Evolutionary conservation across 2,797 vertebrate genomes (phyloP), one percentile per base, ranked within the genome.

Genomic region (Mormyrus proboscirostris): DNA sequence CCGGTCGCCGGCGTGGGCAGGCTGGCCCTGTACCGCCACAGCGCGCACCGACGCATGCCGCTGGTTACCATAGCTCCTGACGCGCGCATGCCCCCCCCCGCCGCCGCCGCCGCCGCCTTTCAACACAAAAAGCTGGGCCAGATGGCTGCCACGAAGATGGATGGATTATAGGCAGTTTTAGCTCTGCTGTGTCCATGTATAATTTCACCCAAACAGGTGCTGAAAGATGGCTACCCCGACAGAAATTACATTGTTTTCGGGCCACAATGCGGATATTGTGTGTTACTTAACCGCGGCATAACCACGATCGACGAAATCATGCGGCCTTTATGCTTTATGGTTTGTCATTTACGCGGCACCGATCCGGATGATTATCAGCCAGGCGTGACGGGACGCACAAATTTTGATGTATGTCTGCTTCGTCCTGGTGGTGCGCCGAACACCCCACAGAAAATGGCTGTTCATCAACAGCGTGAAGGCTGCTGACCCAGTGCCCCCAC

Each of bases 121-220:
- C 55, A 86, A 89, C 87, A 90, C 88, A 90, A 62, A 89, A 51
- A 90, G 44, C 19, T 62, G 62, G 76, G 90, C 91, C 93, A 93
- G 91, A 92, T 90, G 89, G 90, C 90, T 91, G 90, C 90, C 90
- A 92, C 62, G 79, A 91, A 91, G 89, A 92, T 91, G 79, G 92
- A 93, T 91, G 86, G 89, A 90, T 87, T 90, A 85, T 79, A 88
- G 47, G 22, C 57, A 89, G 88, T 87, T 86, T 69, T 90, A 89
- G 69, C 87, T 87, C 57, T 86, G 89, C 90, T 88, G 86, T 69
- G 29, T 90, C 89, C 89, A 88, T 88, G 87, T 88, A 89, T 83
- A 90, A 90, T 82, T 29, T 87, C 88, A 79, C 65, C 65, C 76
- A 91, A 91, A 88, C 89, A 91, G 88, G 90, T 90, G 90, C 73